A percentile compares a stretch with the other conserved stretches of the same genome.
phyloP scores from a whole-genome alignment of 2,888 invertebrate species.

The Agrotis puta region DNA sequence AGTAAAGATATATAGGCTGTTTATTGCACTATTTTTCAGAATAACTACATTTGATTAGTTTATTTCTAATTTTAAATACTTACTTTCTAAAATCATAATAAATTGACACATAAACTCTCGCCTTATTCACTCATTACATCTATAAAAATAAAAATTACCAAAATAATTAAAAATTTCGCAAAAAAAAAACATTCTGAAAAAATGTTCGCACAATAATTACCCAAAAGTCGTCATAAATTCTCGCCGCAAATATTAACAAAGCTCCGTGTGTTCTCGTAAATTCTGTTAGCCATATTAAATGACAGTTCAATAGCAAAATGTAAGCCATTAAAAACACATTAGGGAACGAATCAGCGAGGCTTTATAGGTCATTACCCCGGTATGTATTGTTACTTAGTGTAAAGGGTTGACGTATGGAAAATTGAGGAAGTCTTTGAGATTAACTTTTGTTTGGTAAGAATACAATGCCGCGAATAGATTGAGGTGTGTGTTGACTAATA shows the following conservation, averaged over 20 bases:
- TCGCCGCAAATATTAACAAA: slow-evolving; percentile 64
- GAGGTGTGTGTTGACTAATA: slow-evolving; percentile 14
- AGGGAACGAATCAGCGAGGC: slow-evolving; percentile 79
- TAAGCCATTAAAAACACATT: slow-evolving; percentile 89
- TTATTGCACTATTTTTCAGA: no score
- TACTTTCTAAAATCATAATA: no score
- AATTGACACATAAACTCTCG: no score
- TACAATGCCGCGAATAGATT: slow-evolving; percentile 23
- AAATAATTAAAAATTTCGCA: not conserved
- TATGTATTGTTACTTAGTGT: slow-evolving; percentile 75
- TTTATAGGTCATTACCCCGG: slow-evolving; percentile 85
- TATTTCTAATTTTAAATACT: no score
- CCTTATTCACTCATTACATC: no score
- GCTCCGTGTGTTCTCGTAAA: slow-evolving; percentile 72
- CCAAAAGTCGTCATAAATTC: slow-evolving; percentile 59
- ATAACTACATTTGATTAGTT: no score
- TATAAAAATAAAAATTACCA: no score
- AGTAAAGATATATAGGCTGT: no score
- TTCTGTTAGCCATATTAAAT: slow-evolving; percentile 81
- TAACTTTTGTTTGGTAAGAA: slow-evolving; percentile 39
- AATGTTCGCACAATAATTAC: slow-evolving; percentile 50
- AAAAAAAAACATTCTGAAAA: slow-evolving; percentile 34
- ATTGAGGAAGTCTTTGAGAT: slow-evolving; percentile 51
- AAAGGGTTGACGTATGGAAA: slow-evolving; percentile 67
- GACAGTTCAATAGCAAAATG: slow-evolving; percentile 86